phyloP scores from a whole-genome alignment of 1,140 invertebrate genomes.

The Brachionus plicatilis region DNA sequence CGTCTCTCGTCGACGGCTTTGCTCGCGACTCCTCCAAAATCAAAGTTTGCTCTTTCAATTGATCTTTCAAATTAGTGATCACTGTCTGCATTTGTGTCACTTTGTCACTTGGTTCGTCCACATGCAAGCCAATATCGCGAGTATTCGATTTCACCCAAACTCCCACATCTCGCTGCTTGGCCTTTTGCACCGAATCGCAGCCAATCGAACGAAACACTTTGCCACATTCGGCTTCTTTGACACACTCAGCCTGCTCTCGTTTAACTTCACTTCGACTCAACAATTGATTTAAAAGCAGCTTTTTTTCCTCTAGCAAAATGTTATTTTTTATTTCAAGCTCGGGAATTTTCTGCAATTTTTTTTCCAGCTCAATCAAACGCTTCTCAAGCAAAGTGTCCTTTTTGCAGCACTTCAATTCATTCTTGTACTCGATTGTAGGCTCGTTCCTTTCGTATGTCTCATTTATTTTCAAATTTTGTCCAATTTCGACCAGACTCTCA shows the following conservation, averaged over 20 bases:
- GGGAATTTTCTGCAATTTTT: constrained; percentile 14
- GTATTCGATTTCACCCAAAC: background rate
- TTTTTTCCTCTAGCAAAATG: constrained; percentile 27
- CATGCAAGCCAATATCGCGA: background rate
- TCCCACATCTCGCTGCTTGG: background rate
- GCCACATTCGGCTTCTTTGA: background rate
- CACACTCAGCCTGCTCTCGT: background rate
- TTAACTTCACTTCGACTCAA: background rate
- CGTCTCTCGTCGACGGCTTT: constrained; percentile 6
- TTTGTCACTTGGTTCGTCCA: background rate
- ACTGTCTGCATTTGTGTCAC: constrained; percentile 21
- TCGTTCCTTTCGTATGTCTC: background rate
- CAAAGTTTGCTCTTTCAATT: constrained; percentile 34
- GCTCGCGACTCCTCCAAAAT: background rate
- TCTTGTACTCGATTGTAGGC: background rate
- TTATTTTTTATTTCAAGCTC: constrained; percentile 31
- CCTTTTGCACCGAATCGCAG: constrained; percentile 4
- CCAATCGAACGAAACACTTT: constrained; percentile 12
- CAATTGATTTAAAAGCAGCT: background rate
- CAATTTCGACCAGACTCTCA: background rate
- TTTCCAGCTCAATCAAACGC: background rate
- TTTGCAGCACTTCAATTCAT: background rate
- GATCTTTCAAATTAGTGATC: constrained; percentile 24
- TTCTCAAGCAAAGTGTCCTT: background rate
- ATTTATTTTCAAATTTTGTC: constrained; percentile 23